Percentiles rank a stretch among this genome's conserved stretches.
phyloP scores from a whole-genome alignment of 2,888 invertebrate species.

The Panorpa germanica region DNA sequence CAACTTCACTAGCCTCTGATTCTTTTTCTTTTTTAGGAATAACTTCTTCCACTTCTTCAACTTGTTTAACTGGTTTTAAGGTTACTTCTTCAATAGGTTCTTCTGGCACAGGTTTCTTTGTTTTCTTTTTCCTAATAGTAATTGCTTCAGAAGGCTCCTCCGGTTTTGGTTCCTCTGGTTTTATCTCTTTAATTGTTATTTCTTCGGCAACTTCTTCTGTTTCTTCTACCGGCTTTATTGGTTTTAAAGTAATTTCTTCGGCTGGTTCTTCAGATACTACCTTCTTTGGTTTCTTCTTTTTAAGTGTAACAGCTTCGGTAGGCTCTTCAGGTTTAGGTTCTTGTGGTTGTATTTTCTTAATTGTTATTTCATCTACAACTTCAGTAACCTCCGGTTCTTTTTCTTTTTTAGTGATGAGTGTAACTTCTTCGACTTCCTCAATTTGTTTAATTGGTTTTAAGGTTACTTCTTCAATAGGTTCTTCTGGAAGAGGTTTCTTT shows the following conservation, averaged over 20 bases:
- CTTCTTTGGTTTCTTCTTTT: conserved; percentile 12
- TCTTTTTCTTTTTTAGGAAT: conserved; percentile 14
- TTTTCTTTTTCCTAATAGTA: conserved; percentile 9
- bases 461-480: conserved; percentile 18
- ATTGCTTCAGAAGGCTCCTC: conserved; percentile 7
- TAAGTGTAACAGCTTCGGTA: conserved; percentile 15
- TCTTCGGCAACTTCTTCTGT: conserved; percentile 17
- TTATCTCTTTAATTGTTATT: conserved; percentile 21
- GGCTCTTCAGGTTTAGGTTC: conserved; percentile 16
- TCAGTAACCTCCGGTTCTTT: conserved; percentile 17
- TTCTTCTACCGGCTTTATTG: conserved; percentile 15
- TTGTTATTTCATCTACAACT: conserved; percentile 16
- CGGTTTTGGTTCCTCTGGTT: conserved; percentile 14
- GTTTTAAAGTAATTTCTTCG: conserved; percentile 17
- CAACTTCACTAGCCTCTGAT: too few species aligned
- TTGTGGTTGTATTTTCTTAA: conserved; percentile 16
- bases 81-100: conserved; percentile 20
- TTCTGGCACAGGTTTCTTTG: conserved; percentile 15
- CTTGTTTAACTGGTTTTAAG: conserved; percentile 13
- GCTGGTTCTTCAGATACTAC: conserved; percentile 13
- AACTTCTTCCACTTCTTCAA: conserved; percentile 16
- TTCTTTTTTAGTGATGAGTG: conserved; percentile 14
- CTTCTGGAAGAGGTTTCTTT: conserved; percentile 16
- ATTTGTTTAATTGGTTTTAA: conserved; percentile 16
- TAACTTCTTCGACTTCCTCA: conserved; percentile 12